Evolutionary conservation across 2,888 invertebrate genomes (phyloP).

Genomic region (Oscheius onirici): DNA sequence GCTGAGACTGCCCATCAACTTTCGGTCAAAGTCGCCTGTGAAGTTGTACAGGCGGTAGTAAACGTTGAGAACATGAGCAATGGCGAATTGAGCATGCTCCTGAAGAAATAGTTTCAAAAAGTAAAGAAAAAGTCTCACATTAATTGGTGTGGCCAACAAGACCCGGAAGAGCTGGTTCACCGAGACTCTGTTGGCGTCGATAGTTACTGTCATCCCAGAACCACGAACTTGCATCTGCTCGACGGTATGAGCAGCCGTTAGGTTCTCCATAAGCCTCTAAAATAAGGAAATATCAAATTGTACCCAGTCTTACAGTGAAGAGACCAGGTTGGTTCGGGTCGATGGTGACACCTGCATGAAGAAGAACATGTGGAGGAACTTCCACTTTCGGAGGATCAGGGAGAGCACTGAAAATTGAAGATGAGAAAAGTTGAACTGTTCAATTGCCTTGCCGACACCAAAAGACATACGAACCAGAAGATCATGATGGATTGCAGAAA

Average conservation of each 20-base stretch:
- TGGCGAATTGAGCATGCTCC: constrained; percentile 18
- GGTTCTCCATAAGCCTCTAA: constrained; percentile 7
- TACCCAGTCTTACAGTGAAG: constrained; percentile 1
- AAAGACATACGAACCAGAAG: background rate
- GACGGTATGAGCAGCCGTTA: background rate
- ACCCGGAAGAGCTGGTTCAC: background rate
- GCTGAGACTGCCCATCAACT: background rate
- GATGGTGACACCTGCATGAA: constrained; percentile 4
- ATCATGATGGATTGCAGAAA: background rate
- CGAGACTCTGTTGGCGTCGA: background rate
- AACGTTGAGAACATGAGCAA: constrained; percentile 8
- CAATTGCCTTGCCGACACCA: background rate
- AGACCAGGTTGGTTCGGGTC: constrained; percentile 8
- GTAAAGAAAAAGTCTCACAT: background rate
- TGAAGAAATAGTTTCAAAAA: background rate
- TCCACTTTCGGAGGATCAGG: constrained; percentile 15
- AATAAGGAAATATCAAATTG: background rate
- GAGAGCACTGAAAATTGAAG: background rate
- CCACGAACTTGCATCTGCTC: background rate
- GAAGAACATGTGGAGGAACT: background rate
- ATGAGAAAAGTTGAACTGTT: background rate
- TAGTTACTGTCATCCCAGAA: background rate
- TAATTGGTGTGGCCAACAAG: background rate
- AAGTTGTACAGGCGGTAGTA: constrained; percentile 7
- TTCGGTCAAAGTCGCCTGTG: background rate